phyloP scores from a whole-genome alignment of 2,797 vertebrate species.

The Anisognathus igniventris region DNA sequence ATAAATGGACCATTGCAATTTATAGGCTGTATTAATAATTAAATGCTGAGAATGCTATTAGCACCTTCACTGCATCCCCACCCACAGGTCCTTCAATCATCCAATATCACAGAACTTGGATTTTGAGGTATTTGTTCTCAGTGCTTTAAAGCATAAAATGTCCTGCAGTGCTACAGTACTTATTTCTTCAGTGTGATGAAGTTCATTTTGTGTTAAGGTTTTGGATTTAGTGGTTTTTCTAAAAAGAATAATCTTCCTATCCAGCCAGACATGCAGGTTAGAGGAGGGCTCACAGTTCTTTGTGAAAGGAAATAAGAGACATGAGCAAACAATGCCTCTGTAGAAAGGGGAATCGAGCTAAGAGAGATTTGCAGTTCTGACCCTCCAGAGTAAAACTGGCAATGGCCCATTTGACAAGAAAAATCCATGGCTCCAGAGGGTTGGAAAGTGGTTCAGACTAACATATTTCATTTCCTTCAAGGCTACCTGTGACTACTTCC shows the following conservation, averaged over 20 bases:
- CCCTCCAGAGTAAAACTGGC: not conserved
- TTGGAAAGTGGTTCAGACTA: not conserved
- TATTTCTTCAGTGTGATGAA: not conserved
- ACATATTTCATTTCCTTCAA: not conserved
- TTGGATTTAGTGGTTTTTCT: not conserved
- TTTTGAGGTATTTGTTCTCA: not conserved
- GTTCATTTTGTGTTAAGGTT: not conserved
- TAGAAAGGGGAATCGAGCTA: not conserved
- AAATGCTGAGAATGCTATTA: not conserved
- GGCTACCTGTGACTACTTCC: not conserved
- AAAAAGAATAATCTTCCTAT: not conserved
- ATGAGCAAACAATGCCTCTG: not conserved
- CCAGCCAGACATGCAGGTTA: not conserved
- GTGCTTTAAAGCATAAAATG: not conserved
- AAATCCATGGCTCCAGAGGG: not conserved
- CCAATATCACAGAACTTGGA: not conserved
- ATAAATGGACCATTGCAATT: not conserved
- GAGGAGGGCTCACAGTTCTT: not conserved
- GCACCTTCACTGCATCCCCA: not conserved
- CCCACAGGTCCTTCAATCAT: not conserved
- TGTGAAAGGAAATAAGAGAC: not conserved
- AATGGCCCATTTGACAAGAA: not conserved
- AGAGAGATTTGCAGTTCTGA: not conserved
- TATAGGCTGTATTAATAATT: conserved; percentile 29
- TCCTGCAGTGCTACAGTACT: not conserved